Percentiles rank a stretch among this genome's conserved stretches.
Conservation (phyloP, 2,888 invertebrate genomes). For the Crocallis elinguaria region DNA sequence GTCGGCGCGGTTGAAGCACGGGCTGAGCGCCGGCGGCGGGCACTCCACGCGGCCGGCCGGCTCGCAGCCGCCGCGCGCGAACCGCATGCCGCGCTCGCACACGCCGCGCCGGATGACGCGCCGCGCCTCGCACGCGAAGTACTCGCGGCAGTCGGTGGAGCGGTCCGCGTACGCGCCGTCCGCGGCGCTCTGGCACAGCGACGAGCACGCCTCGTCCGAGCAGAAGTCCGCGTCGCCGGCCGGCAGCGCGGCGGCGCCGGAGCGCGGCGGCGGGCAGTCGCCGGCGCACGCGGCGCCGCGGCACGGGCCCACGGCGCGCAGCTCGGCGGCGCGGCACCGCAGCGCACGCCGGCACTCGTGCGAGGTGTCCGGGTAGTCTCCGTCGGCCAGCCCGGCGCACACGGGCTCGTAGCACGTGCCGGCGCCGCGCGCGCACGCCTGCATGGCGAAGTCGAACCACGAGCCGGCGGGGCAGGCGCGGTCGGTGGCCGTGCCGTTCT, state of each 20-base stretch:
- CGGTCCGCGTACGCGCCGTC: conserved; percentile 85
- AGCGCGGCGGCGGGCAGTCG: conserved; percentile 72
- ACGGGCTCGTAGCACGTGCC: conserved; percentile 86
- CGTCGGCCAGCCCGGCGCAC: conserved; percentile 84
- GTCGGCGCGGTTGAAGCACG: conserved; percentile 74
- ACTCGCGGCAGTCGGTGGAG: conserved; percentile 82
- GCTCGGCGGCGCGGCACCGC: conserved; percentile 76
- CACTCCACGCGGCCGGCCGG: conserved; percentile 71
- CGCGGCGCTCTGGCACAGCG: conserved; percentile 77
- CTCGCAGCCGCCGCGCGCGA: conserved; percentile 81
- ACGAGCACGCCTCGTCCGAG: conserved; percentile 75
- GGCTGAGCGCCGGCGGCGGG: conserved; percentile 72
- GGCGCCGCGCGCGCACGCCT: conserved; percentile 81
- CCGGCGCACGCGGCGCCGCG: conserved; percentile 52
- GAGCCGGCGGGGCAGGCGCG: conserved; percentile 81
- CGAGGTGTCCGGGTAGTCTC: conserved; percentile 83
- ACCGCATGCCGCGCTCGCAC: conserved; percentile 81
- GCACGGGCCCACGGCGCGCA: conserved; percentile 68
- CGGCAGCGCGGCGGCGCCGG: conserved; percentile 73
- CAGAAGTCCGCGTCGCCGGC: conserved; percentile 81
- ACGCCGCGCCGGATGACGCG: conserved; percentile 82
- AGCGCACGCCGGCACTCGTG: conserved; percentile 83
- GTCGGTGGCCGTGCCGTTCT: conserved; percentile 74
- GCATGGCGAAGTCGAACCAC: conserved; percentile 83
- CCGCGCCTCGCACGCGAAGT: conserved; percentile 83